phyloP scores from a whole-genome alignment of 1,140 invertebrate species.

The Periplaneta americana region DNA sequence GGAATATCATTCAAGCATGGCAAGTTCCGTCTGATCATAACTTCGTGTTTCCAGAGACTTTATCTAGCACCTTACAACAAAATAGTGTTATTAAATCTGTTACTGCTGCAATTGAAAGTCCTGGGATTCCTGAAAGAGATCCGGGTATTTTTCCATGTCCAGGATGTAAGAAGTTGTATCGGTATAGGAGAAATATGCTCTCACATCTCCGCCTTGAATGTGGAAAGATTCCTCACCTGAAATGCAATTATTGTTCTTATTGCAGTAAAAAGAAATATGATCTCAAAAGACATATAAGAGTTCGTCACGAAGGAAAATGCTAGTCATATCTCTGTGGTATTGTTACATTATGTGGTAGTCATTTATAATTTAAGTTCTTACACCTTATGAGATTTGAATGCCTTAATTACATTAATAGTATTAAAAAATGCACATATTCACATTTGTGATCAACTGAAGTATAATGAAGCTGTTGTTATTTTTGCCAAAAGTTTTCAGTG shows the following conservation, averaged over 20 bases:
- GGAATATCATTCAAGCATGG: neutral
- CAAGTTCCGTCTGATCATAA: neutral
- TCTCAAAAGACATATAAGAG: conserved; percentile 16
- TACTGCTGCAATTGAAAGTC: neutral
- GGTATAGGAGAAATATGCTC: conserved; percentile 6
- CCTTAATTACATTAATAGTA: no score
- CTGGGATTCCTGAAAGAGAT: neutral
- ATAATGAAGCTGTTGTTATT: no score
- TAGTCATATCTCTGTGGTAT: no score
- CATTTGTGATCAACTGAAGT: no score
- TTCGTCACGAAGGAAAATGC: neutral
- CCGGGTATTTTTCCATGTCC: conserved; percentile 3
- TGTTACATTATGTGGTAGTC: no score
- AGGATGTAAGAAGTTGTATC: conserved; percentile 13
- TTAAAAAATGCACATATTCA: no score
- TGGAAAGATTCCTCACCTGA: conserved; percentile 24
- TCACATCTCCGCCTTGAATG: conserved; percentile 20
- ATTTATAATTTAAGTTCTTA: no score
- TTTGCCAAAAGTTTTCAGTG: no score
- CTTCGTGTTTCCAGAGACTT: neutral
- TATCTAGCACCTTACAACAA: no score
- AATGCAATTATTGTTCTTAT: conserved; percentile 23
- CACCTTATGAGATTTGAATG: no score
- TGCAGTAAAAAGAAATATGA: conserved; percentile 16
- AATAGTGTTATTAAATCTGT: neutral